Evolutionary conservation across 2,113 vertebrate genomes (phyloP), one percentile per base, ranked within the genome.

Genomic region (Brevimyrus niger): DNA sequence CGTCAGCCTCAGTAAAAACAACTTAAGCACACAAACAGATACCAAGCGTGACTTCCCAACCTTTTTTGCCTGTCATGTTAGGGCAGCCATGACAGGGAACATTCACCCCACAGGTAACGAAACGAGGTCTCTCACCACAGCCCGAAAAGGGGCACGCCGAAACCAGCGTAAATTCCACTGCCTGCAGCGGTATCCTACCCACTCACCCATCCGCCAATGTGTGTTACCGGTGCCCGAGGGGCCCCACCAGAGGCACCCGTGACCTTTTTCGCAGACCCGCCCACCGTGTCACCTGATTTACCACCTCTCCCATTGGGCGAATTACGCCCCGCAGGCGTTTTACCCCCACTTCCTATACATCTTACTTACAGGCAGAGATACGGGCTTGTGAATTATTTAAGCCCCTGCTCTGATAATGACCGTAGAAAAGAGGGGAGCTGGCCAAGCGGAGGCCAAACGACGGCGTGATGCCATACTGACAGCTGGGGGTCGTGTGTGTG

Each of bases 341-440:
- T 58, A 55, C 61, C 87, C 27, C 53, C 80, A 80, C 86, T 90
- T 88, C 89, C 89, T 91, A 90, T 91, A 91, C 90, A 89, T 91
- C 91, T 91, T 91, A 86, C 90, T 91, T 91, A 90, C 90, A 91
- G 47, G 83, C 86, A 86, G 86, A 88, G 89, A 88, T 87, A 84
- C 19, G 38, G 89, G 84, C 89, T 88, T 65, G 42, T 92, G 89
- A 91, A 92, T 92, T 92, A 92, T 92, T 92, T 65, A 92, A 89
- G n/a, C 9, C 38, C 87, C 88, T 51, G 53, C 5, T 82, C 86
- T 89, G 65, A 87, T 87, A 91, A 87, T 89, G 65, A 91, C 58
- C 88, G 69, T n/a, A 21, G 44, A 38, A 61, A 21, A 27, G 4
- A 2, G 0, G 38, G 86, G 6, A 46, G 15, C 86, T 23, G 15